These are phyloP conservation scores for Mareca strepera DNA, from an alignment of 2,797 vertebrate genomes.

Conservation along the genomic window DNA sequence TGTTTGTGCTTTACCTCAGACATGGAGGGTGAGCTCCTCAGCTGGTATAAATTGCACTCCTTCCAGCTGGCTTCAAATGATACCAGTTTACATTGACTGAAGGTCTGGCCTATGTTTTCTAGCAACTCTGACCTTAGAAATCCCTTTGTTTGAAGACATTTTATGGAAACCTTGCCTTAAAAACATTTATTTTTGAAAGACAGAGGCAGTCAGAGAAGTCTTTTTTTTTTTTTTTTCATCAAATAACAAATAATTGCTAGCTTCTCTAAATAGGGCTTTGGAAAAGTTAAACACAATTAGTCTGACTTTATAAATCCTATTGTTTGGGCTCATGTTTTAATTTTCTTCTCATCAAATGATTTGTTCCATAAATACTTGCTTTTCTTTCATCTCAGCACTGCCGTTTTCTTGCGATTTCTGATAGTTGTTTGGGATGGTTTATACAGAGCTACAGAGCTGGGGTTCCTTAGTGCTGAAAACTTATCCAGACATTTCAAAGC, in stretches of 20 bases:
- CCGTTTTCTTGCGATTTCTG: not conserved
- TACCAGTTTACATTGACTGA: not conserved
- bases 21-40: not conserved
- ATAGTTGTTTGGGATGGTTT: not conserved
- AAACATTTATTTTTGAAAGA: not conserved
- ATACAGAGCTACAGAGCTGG: not conserved
- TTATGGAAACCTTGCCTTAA: not conserved
- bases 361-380: not conserved
- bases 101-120: not conserved
- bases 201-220: not conserved
- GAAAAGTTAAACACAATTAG: not conserved
- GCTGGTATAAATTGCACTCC: not conserved
- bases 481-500: not conserved
- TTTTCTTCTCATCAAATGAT: not conserved
- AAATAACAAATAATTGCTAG: not conserved
- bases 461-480: not conserved
- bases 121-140: slow-evolving; percentile 16
- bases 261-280: not conserved
- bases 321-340: not conserved
- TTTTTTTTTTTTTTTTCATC: not conserved
- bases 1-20: not conserved
- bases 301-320: not conserved
- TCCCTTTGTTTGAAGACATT: not conserved
- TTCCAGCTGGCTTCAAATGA: not conserved
- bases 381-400: not conserved